Base-by-base conservation (phyloP, 2,113 vertebrate genomes). In the Tenebrosternarchus preto region DNA sequence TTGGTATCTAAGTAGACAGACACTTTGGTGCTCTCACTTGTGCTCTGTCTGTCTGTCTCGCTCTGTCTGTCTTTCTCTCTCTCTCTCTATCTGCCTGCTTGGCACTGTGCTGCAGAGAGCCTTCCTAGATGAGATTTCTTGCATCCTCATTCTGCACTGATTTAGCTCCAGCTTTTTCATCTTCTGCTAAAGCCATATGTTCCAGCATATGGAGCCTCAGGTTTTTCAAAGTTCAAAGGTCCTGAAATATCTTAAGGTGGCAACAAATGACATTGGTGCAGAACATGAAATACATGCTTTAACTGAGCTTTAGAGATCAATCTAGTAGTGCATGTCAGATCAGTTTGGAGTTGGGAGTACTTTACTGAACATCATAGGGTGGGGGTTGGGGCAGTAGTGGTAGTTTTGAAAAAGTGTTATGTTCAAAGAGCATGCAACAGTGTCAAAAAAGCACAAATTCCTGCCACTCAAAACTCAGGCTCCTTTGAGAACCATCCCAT, bases 141-240 rank as follows among this genome's bases (percentile, higher is more conserved):
- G 8, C 73, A 22, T 31, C 36, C 17, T n/a, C n/a, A n/a, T 31
- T 59, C 27, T 11, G 27, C 20, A 27, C 22, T 43, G 53, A 60
- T 25, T 75, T 24, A 39, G 59, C 1, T 57, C 29, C 8, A 73
- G 69, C n/a, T 46, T 60, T 73, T 79, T 71, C 36, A 79, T 72
- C 57, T 73, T 80, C 73, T 74, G 68, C 71, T 78, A 55, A 56
- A 75, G 20, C 84, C 73, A 83, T 83, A 81, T 82, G 81, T 76
- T 61, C 31, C 63, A 77, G 31, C 69, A 74, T 46, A 73, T 72
- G 81, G 56, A 73, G 29, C 57, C 24, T 12, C 1, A 0, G 22
- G 64, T 24, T 66, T 12, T 27, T 33, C 72, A 68, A 60, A 46
- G 57, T 33, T 83, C 76, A 63, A 69, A 53, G 55, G 33, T 75